These are phyloP conservation scores for Periophthalmodon schlosseri DNA, from an alignment of 2,113 vertebrate species.

Conservation along the genomic window DNA sequence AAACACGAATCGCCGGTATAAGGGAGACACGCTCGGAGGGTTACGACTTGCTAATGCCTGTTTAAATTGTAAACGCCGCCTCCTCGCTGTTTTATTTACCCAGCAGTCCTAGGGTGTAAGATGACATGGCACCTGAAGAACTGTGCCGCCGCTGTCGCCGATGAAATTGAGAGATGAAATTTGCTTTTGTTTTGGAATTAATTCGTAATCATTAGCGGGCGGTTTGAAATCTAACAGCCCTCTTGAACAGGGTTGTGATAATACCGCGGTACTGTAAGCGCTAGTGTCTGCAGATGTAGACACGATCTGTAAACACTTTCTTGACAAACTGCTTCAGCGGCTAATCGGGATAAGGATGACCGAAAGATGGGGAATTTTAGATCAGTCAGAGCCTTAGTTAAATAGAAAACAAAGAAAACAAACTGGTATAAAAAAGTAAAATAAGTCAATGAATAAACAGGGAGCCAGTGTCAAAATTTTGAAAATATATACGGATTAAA, in stretches of 20 bases:
- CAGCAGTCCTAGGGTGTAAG: constrained; percentile 20
- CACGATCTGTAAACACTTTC: constrained; percentile 72
- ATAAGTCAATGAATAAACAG: background rate
- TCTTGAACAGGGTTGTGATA: constrained; percentile 62
- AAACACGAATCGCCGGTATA: constrained; percentile 39
- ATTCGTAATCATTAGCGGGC: constrained; percentile 77
- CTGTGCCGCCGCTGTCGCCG: constrained; percentile 30
- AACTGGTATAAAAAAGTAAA: background rate
- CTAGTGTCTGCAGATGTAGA: constrained; percentile 55
- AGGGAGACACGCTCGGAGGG: constrained; percentile 54
- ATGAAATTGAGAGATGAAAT: constrained; percentile 50
- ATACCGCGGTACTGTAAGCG: constrained; percentile 55
- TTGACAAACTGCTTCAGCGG: constrained; percentile 66
- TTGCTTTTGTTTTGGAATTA: constrained; percentile 64
- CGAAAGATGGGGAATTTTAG: constrained; percentile 41
- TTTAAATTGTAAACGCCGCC: constrained; percentile 63
- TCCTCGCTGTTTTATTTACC: constrained; percentile 54
- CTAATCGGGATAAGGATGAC: constrained; percentile 47
- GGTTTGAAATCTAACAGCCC: constrained; percentile 59
- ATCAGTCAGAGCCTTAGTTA: constrained; percentile 47
- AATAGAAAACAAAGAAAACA: background rate
- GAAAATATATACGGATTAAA: background rate
- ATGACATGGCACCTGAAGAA: constrained; percentile 66
- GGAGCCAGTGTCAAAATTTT: no score
- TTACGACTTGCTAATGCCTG: constrained; percentile 67